A percentile compares a stretch with the other conserved stretches of the same genome.
phyloP scores from a whole-genome alignment of 2,888 invertebrate species.

The Dryocosmus kuriphilus region DNA sequence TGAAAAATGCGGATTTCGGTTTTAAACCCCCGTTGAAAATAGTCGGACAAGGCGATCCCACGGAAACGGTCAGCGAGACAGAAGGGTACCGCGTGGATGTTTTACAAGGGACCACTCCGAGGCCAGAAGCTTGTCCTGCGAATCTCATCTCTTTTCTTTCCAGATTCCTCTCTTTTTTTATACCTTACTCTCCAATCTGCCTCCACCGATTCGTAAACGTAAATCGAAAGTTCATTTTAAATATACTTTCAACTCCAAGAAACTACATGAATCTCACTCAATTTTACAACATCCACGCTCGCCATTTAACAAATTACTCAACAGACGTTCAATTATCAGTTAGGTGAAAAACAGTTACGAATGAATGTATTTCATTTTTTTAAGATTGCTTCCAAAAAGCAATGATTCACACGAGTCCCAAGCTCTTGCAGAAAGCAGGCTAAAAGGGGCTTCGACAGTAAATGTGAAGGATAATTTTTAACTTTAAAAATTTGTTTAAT shows the following conservation, averaged over 20 bases:
- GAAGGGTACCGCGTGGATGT: conserved; percentile 67
- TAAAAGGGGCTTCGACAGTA: background rate
- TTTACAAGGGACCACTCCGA: conserved; percentile 68
- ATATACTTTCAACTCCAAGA: conserved; percentile 29
- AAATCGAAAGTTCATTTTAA: conserved; percentile 32
- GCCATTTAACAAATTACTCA: background rate
- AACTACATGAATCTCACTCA: conserved; percentile 33
- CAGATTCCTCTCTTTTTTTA: conserved; percentile 55
- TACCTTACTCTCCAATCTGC: conserved; percentile 12
- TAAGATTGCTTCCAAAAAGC: no score
- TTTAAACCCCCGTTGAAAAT: conserved; percentile 50
- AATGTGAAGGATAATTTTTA: background rate
- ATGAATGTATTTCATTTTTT: no score
- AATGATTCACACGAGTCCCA: no score
- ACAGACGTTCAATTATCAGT: background rate
- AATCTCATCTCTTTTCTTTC: conserved; percentile 60
- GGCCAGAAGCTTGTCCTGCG: conserved; percentile 68
- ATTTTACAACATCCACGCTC: conserved; percentile 45
- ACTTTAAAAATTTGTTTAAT: no score
- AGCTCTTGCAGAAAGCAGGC: no score
- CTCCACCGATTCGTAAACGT: conserved; percentile 15
- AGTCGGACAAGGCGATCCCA: conserved; percentile 60
- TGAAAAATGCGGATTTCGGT: conserved; percentile 40
- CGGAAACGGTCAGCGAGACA: conserved; percentile 64
- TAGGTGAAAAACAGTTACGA: background rate